These are phyloP conservation scores for Pissodes strobi DNA, from an alignment of 1,140 invertebrate genomes.

Conservation along the genomic window DNA sequence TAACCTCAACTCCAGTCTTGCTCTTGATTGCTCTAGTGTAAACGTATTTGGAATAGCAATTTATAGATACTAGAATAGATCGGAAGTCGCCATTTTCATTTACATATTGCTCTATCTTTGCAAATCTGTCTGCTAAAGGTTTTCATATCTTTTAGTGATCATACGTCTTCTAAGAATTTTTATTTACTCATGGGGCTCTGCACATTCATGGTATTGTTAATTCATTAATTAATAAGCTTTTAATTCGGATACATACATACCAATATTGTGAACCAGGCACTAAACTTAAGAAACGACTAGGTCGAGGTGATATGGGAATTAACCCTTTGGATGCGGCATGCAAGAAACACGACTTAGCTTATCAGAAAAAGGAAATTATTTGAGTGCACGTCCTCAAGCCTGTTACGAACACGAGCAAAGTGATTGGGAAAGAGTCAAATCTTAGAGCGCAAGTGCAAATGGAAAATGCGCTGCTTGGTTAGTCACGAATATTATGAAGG, in stretches of 20 bases:
- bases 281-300: slow-evolving; percentile 35
- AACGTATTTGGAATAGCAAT: too few species aligned
- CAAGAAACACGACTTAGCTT: slow-evolving; percentile 43
- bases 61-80: too few species aligned
- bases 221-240: slow-evolving; percentile 47
- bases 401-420: slow-evolving; percentile 52
- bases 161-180: too few species aligned
- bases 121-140: too few species aligned
- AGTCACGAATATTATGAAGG: too few species aligned
- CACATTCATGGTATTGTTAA: too few species aligned
- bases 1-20: too few species aligned
- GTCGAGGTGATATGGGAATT: slow-evolving; percentile 38
- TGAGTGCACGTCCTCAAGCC: slow-evolving; percentile 50
- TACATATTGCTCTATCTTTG: too few species aligned
- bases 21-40: too few species aligned
- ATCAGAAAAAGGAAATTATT: slow-evolving; percentile 46
- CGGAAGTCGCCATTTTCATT: too few species aligned
- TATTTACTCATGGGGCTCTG: too few species aligned
- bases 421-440: slow-evolving; percentile 52
- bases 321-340: slow-evolving; percentile 44
- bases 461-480: slow-evolving; percentile 46
- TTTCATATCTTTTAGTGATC: too few species aligned
- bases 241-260: slow-evolving; percentile 40
- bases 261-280: slow-evolving; percentile 44
- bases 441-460: slow-evolving; percentile 49